Evolutionary conservation across 2,888 invertebrate genomes (phyloP).

Genomic region (Ennomos quercinarius): DNA sequence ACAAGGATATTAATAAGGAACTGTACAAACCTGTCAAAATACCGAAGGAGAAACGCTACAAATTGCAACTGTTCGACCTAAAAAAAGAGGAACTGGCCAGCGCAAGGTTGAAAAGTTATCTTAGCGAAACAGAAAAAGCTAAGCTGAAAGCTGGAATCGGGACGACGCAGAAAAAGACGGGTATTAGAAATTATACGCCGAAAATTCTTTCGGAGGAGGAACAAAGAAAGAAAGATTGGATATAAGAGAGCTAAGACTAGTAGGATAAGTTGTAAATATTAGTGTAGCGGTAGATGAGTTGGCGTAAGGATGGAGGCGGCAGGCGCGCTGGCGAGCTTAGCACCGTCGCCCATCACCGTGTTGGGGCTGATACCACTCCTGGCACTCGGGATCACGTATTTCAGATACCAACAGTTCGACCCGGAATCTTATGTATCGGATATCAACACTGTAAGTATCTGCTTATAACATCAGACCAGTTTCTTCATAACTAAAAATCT

Average conservation of each 20-base stretch:
- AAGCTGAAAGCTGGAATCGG: constrained; percentile 68
- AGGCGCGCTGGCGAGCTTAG: constrained; percentile 84
- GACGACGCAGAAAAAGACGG: constrained; percentile 79
- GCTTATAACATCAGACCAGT: too few species aligned
- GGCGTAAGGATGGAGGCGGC: constrained; percentile 77
- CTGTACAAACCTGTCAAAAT: constrained; percentile 82
- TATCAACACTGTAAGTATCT: constrained; percentile 87
- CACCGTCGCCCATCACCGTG: constrained; percentile 87
- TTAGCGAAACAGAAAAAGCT: constrained; percentile 75
- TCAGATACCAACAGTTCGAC: constrained; percentile 92
- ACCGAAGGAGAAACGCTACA: constrained; percentile 77
- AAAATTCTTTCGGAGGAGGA: constrained; percentile 87
- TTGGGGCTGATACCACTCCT: constrained; percentile 92
- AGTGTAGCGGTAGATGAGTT: constrained; percentile 76
- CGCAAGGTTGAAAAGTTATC: constrained; percentile 66
- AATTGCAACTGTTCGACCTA: constrained; percentile 74
- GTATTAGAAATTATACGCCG: constrained; percentile 90
- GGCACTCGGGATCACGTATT: constrained; percentile 92
- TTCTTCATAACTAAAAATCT: too few species aligned
- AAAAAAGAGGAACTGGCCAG: constrained; percentile 70
- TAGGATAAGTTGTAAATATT: constrained; percentile 81
- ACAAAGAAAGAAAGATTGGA: constrained; percentile 86
- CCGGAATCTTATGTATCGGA: constrained; percentile 92
- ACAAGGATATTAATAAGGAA: constrained; percentile 78
- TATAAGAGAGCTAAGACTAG: constrained; percentile 80